Base-by-base conservation (phyloP, 92 coral and sea anemone species). In the Epizoanthus rinbou region DNA sequence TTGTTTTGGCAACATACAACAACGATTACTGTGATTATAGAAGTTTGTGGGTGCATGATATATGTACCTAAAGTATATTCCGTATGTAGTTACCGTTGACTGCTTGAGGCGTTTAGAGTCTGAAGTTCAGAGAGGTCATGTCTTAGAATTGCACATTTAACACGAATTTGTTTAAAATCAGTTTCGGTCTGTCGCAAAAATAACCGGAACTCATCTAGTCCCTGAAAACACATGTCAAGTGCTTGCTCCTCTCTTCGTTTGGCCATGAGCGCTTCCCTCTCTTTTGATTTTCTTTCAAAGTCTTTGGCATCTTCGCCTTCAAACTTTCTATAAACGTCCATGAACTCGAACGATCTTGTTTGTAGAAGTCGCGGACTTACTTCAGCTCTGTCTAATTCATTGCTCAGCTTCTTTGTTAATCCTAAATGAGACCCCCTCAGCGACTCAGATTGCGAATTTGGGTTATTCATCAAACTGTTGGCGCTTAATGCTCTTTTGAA, bases 131-230 rank as follows among this genome's bases (percentile, higher is more conserved):
- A 76, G 1, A 76, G 69, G 57, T 76, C 82, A 54, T 59, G 82
- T 18, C 43, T 76, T 23, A 76, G 37, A 19, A 76, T 76, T 16
- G 82, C 68, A 76, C 82, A 76, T 37, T 76, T 76, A 13, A 76
- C 82, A 21, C 82, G 57, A 19, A 76, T 76, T 57, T 76, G 82
- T 21, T 76, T 76, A 69, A 76, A 76, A 60, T 76, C 82, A 21
- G 21, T 76, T 5, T 76, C 33, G 2, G 82, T 76, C 37, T 59
- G 82, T 76, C 23, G 64, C 14, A 76, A 24, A 60, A 60, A 76
- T 31, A 76, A n/a, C 33, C 82, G 59, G 82, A 76, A 16, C 57
- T 76, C 69, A 59, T 76, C 82, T 11, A 76, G 70, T 18, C 82
- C 82, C 50, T 59, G 69, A 21, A 76, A 76, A 41, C 69, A 76